Evolutionary conservation across 1,140 invertebrate genomes (phyloP).

Genomic region (Drosophila truncata): DNA sequence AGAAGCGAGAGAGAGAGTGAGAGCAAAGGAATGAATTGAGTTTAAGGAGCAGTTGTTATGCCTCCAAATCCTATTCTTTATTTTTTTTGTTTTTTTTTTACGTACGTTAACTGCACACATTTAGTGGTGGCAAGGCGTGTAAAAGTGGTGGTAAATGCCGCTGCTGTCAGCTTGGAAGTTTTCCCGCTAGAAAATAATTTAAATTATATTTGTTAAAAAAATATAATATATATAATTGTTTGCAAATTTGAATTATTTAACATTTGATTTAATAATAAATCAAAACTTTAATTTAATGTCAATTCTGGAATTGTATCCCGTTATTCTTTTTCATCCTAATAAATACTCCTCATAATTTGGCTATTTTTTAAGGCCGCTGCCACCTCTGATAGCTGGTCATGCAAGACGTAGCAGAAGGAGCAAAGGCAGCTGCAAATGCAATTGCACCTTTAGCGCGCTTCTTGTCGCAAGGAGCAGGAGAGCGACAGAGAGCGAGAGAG

Average conservation of each 20-base stretch:
- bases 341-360: background rate
- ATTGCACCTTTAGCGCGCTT: slow-evolving; percentile 75
- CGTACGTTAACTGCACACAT: slow-evolving; percentile 61
- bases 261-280: background rate
- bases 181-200: background rate
- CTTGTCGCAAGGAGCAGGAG: slow-evolving; percentile 57
- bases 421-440: slow-evolving; percentile 82
- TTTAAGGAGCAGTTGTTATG: slow-evolving; percentile 55
- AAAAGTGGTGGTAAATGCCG: slow-evolving; percentile 54
- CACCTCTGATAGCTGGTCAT: slow-evolving; percentile 57
- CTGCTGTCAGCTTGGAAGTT: background rate
- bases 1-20: slow-evolving; percentile 17
- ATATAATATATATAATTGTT: too few species aligned
- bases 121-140: slow-evolving; percentile 72
- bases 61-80: slow-evolving; percentile 25
- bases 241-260: background rate
- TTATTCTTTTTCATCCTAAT: background rate
- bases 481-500: slow-evolving; percentile 8
- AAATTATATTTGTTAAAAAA: background rate
- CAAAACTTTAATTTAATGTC: too few species aligned
- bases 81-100: slow-evolving; percentile 48
- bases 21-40: slow-evolving; percentile 53
- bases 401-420: slow-evolving; percentile 68
- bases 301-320: too few species aligned
- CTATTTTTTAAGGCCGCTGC: slow-evolving; percentile 2